A percentile compares a stretch with the other conserved stretches of the same genome.
Conservation (phyloP, 2,113 vertebrate genomes). For the Xerus inauris region DNA sequence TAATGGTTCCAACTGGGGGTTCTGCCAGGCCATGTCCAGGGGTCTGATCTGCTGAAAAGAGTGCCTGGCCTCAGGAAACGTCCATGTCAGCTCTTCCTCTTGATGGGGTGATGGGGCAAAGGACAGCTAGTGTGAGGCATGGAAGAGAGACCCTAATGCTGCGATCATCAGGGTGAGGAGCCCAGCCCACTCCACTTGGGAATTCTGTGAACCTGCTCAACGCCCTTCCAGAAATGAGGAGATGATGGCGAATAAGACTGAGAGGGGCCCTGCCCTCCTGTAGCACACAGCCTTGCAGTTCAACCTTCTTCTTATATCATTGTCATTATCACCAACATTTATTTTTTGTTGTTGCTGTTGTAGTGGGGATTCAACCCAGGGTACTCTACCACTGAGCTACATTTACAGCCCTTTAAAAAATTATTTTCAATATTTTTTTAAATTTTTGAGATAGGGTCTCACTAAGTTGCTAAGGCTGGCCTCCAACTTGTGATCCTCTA, state of each 20-base stretch:
- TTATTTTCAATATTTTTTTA: too few species aligned
- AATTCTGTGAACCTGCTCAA: not conserved
- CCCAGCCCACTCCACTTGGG: not conserved
- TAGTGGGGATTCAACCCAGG: too few species aligned
- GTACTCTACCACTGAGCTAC: too few species aligned
- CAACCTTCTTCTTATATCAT: not conserved
- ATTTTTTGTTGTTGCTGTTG: too few species aligned
- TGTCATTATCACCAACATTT: not conserved
- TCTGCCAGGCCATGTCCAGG: not conserved
- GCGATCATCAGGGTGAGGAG: not conserved
- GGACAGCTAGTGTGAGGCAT: not conserved
- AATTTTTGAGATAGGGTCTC: too few species aligned
- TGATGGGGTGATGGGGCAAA: not conserved
- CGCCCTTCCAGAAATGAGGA: not conserved
- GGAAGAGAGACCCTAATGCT: not conserved
- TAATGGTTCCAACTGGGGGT: not conserved
- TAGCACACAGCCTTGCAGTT: not conserved
- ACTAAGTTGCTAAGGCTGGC: too few species aligned
- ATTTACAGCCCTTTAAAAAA: too few species aligned
- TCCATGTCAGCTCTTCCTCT: not conserved
- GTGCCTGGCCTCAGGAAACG: not conserved
- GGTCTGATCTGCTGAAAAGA: not conserved
- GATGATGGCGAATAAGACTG: not conserved
- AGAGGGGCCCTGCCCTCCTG: not conserved
- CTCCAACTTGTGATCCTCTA: too few species aligned